Evolutionary conservation across 2,888 invertebrate genomes (phyloP).

Genomic region (Spilosoma lubricipeda): DNA sequence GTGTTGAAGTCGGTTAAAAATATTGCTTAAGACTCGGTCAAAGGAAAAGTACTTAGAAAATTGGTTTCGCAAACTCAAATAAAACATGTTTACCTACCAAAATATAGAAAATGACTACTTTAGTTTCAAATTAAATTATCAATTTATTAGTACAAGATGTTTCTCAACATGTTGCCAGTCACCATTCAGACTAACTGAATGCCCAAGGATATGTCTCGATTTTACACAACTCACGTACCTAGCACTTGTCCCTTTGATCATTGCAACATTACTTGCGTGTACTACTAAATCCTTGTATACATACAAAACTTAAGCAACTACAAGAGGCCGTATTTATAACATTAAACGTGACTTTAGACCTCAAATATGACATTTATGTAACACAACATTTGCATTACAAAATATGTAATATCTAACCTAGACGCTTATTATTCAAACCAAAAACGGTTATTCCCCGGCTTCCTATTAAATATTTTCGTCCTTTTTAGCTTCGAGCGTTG

Average conservation of each 20-base stretch:
- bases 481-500: no score
- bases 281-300: constrained; percentile 44
- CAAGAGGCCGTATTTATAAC: constrained; percentile 26
- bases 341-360: not conserved
- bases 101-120: constrained; percentile 25
- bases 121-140: constrained; percentile 42
- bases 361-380: not conserved
- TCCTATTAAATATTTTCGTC: no score
- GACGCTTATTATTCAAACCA: no score
- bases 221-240: constrained; percentile 55
- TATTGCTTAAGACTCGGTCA: not conserved
- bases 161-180: constrained; percentile 51
- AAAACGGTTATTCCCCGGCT: no score
- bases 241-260: constrained; percentile 55
- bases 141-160: constrained; percentile 40
- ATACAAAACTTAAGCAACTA: constrained; percentile 26
- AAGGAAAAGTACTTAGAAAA: no score
- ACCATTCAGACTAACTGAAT: constrained; percentile 64
- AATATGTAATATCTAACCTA: not conserved
- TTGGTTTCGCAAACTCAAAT: not conserved
- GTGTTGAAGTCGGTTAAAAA: no score
- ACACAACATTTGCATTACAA: not conserved
- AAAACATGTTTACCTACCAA: constrained; percentile 15
- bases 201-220: constrained; percentile 62
- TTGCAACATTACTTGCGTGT: constrained; percentile 50